These are phyloP conservation scores for Scomberomorus guttatus DNA, from an alignment of 2,797 vertebrate genomes.

Conservation along the genomic window DNA sequence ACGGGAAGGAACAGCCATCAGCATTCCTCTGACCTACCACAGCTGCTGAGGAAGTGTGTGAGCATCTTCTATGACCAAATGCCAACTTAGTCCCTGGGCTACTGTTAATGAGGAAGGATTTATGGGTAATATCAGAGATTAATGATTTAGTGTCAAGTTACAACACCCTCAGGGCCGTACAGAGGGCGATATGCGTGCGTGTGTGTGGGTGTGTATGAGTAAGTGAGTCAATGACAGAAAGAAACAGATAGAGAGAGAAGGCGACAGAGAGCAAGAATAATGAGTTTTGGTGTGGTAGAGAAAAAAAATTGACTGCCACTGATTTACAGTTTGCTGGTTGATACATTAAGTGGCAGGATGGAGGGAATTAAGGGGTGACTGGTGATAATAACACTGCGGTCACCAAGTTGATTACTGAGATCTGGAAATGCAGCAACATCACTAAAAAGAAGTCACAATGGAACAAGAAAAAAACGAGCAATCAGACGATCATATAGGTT, in stretches of 20 bases:
- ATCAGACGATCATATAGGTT: not conserved
- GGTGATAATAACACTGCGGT: not conserved
- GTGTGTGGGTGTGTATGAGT: constrained; percentile 30
- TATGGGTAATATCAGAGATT: constrained; percentile 81
- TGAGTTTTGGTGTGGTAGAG: constrained; percentile 18
- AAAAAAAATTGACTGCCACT: constrained; percentile 16
- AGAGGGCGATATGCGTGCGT: constrained; percentile 19
- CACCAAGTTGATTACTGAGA: not conserved
- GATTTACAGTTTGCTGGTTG: constrained; percentile 19
- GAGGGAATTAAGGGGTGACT: constrained; percentile 11
- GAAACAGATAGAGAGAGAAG: constrained; percentile 22
- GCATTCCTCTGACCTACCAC: constrained; percentile 63
- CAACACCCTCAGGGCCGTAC: constrained; percentile 68
- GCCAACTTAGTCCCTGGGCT: constrained; percentile 75
- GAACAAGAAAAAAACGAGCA: not conserved
- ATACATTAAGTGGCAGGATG: constrained; percentile 1
- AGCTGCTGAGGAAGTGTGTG: constrained; percentile 58
- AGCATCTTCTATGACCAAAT: constrained; percentile 77
- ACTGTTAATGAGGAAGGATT: constrained; percentile 80
- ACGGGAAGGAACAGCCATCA: constrained; percentile 55
- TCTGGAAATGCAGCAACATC: not conserved
- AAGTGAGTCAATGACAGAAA: constrained; percentile 40
- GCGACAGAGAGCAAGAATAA: constrained; percentile 33
- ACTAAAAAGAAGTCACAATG: not conserved
- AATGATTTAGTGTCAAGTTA: constrained; percentile 81